Evolutionary conservation across 2,888 invertebrate species (phyloP), one percentile per base, ranked within the genome.

Genomic region (Craniophora ligustri): DNA sequence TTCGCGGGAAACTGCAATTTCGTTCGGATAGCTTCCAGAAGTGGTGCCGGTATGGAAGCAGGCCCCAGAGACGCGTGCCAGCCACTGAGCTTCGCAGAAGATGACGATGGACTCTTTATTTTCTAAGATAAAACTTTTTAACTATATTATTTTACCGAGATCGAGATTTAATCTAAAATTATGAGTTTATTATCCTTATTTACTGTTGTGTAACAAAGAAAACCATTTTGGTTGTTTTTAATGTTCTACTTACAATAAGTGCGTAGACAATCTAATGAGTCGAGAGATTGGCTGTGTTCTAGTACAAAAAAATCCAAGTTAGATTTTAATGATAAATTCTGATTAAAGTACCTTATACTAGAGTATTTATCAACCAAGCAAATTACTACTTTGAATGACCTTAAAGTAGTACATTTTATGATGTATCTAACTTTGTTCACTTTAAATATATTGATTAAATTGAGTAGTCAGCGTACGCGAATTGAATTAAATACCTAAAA

Each of bases 61-160:
- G 54, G 19, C 72, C 72, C 73, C 16, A 38, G 76, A 57, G 72
- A 69, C 65, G 0, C 32, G 13, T 34, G 40, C 47, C n/a, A 46
- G 46, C 36, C 23, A 49, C 50, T 44, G 46, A 44, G 35, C 45
- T 35, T 15, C 28, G 26, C 41, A 49, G 54, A 31, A 75, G 40
- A 57, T 59, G 39, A 48, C 38, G 18, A 42, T 59, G 58, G 38
- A 60, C 46, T 59, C 64, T 67, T 72, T 67, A 67, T 75, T 72
- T 54, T 55, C 15, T 35, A 42, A 60, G 64, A 67, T 75, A 64
- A 72, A 68, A 72, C 64, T 75, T 72, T 67, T 71, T 71, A 71
- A 69, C 70, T 65, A 72, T 51, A 45, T 57, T 40, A 49, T 41
- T 41, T 54, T 38, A 45, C 50, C 21, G 38, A 56, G 51, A 64